These are phyloP conservation scores for Vidua macroura DNA, from an alignment of 2,113 vertebrate genomes.

Conservation along the genomic window DNA sequence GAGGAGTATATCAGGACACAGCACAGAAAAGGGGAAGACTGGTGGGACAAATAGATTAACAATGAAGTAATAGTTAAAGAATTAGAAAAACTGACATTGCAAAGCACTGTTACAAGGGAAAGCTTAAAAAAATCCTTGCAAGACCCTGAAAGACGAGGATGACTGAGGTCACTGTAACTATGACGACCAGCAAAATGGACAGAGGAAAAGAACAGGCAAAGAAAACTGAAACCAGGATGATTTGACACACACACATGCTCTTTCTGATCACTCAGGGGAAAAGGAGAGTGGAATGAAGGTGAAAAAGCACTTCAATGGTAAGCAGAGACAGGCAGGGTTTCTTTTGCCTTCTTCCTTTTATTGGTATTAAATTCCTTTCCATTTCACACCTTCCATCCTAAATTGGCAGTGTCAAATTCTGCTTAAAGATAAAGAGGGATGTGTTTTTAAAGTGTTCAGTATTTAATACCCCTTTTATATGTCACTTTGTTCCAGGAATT, in stretches of 20 bases:
- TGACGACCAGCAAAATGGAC: constrained; percentile 37
- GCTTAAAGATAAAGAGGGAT: constrained; percentile 50
- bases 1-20: background rate
- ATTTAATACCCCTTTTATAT: constrained; percentile 37
- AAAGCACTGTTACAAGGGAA: background rate
- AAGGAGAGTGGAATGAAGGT: background rate
- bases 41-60: background rate
- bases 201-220: background rate
- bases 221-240: constrained; percentile 33
- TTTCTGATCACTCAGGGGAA: constrained; percentile 35
- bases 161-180: constrained; percentile 39
- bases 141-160: background rate
- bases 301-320: background rate
- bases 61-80: background rate
- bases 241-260: background rate
- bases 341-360: background rate
- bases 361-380: constrained; percentile 40
- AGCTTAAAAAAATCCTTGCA: constrained; percentile 7
- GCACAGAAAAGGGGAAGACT: background rate
- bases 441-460: constrained; percentile 36
- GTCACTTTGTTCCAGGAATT: background rate
- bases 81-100: background rate
- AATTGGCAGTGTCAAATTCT: constrained; percentile 35
- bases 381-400: constrained; percentile 6
- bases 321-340: background rate